phyloP scores from a whole-genome alignment of 2,113 vertebrate species.

The Mus spicilegus region DNA sequence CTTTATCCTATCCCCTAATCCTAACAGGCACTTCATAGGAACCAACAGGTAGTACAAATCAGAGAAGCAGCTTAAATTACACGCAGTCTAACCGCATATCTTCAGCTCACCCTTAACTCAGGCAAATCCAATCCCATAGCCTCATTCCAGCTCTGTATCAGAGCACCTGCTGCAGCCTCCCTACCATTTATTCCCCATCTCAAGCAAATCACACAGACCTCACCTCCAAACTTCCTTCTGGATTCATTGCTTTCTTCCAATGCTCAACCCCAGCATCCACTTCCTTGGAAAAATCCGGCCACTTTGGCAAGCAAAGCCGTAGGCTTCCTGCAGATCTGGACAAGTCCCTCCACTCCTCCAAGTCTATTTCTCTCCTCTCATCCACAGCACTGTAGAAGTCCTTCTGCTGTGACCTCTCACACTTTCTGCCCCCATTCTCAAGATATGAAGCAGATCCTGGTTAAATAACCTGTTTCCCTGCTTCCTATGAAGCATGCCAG shows the following conservation, averaged over 20 bases:
- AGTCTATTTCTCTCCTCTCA: background rate
- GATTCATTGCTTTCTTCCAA: background rate
- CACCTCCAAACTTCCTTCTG: background rate
- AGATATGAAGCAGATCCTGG: background rate
- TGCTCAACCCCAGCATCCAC: background rate
- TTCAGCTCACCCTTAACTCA: background rate
- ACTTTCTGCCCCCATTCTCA: background rate
- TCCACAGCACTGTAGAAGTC: background rate
- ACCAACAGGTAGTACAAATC: background rate
- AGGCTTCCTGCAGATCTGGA: background rate
- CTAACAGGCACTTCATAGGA: background rate
- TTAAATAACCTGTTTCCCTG: background rate
- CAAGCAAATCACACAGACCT: background rate
- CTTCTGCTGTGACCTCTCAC: background rate
- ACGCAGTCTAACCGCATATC: background rate
- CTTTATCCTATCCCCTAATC: background rate
- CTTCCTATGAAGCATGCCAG: background rate
- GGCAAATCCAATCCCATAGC: background rate
- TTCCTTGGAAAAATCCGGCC: background rate
- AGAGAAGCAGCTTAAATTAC: background rate
- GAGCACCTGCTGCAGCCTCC: background rate
- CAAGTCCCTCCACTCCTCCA: background rate
- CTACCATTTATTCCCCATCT: background rate
- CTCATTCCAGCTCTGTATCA: background rate
- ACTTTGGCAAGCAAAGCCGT: background rate